Evolutionary conservation across 2,888 invertebrate genomes (phyloP), one percentile per base, ranked within the genome.

Genomic region (Drosophila greeni): DNA sequence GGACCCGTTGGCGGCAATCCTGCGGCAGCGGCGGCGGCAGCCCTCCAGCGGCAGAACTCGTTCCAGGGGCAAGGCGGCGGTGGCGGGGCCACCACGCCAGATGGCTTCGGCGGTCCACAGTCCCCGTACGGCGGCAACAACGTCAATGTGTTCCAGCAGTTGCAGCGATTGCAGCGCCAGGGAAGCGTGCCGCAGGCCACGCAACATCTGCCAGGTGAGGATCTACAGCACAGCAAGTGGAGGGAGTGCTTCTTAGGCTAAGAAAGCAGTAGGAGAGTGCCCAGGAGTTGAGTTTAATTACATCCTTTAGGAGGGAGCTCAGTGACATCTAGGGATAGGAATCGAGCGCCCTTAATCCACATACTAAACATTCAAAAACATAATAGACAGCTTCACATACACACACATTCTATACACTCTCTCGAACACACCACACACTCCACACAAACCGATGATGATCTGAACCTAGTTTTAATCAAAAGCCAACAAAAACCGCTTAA

Each of bases 201-300:
- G 33, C 89, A 89, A 74, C 89, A 89, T 78, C 77, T 89, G 75
- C 89, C 89, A 86, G 89, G 89, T 89, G 76, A 75, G 55, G 4
- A 52, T 18, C 5, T 9, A n/a, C 45, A 45, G 45, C 45, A 9
- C 1, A 47, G 18, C 45, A 8, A 18, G 14, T 7, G 26, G 9
- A 18, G 1, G 29, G 12, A 16, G 11, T 14, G 5, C 1, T 20
- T 8, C 14, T 5, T 47, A 47, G 12, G 3, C 5, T 47, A 47
- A 47, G 45, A 14, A 6, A 20, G 18, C 14, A 20, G 5, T 31
- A 14, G 45, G 29, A 29, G 82, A 66, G 53, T 31, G 85, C 62
- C 53, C 20, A 34, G 47, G 18, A 36, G 16, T 36, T 34, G 36
- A 18, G 48, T 42, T 29, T 16, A n/a, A 7, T 6, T 5, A 20